Conservation (phyloP, 2,888 invertebrate species). For the Thecophora atra region DNA sequence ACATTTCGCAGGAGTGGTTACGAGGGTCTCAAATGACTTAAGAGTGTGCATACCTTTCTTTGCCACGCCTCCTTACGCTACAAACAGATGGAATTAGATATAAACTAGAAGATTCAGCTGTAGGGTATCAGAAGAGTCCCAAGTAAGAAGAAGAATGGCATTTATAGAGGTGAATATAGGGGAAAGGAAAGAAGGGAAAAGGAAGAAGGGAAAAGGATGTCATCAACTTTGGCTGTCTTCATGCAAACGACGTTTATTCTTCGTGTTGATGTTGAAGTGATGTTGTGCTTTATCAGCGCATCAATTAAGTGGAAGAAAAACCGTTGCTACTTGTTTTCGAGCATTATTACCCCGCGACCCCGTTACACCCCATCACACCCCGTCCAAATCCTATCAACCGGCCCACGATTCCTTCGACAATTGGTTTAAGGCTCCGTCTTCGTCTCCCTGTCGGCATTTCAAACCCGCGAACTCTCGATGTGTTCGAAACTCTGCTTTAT, state of each 20-base stretch:
- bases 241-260: constrained; percentile 20
- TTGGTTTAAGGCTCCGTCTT: no score
- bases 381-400: background rate
- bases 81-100: no score
- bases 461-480: no score
- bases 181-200: background rate
- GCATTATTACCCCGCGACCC: background rate
- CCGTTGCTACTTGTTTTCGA: background rate
- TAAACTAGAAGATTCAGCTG: no score
- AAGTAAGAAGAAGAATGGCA: background rate
- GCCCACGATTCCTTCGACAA: background rate
- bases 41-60: no score
- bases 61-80: no score
- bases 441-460: no score
- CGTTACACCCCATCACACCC: background rate
- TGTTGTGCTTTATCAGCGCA: constrained; percentile 34
- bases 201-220: constrained; percentile 55
- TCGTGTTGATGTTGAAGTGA: constrained; percentile 29
- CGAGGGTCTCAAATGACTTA: no score
- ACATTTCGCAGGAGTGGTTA: no score
- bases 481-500: background rate
- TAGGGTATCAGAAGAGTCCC: no score
- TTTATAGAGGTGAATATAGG: no score
- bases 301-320: constrained; percentile 30
- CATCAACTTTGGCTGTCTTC: constrained; percentile 51